Conservation (phyloP, 2,113 vertebrate species). For the Pseudorectes ferrugineus region DNA sequence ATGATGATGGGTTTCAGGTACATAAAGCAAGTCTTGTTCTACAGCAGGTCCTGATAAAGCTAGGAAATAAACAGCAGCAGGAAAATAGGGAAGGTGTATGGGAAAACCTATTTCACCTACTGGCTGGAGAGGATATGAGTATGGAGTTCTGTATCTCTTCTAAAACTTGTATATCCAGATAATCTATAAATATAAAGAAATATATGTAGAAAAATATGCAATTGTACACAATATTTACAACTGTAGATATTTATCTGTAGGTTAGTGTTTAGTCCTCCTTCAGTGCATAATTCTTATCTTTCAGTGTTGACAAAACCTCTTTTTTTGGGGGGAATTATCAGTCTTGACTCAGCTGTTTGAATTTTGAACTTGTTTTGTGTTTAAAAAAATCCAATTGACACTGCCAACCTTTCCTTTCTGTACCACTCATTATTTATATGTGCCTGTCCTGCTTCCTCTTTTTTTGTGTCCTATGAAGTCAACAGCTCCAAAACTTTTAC, state of each 20-base stretch:
- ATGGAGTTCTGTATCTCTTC: background rate
- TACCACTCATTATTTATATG: background rate
- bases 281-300: background rate
- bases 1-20: background rate
- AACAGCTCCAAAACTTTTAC: background rate
- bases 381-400: rapidly evolving
- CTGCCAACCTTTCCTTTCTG: background rate
- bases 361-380: background rate
- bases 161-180: background rate
- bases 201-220: background rate
- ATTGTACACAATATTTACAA: background rate
- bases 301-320: background rate
- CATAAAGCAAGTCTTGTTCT: background rate
- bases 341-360: background rate
- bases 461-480: background rate
- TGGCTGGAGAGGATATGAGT: background rate
- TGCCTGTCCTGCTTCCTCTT: background rate
- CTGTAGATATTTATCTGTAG: background rate
- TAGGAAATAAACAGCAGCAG: background rate
- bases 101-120: background rate
- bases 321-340: background rate
- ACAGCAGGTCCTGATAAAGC: background rate
- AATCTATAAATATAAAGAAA: background rate
- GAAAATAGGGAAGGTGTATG: background rate
- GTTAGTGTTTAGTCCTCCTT: background rate